A percentile compares a stretch with the other conserved stretches of the same genome.
Conservation (phyloP, 1,140 invertebrate genomes). For the Parapsyche elsis region DNA sequence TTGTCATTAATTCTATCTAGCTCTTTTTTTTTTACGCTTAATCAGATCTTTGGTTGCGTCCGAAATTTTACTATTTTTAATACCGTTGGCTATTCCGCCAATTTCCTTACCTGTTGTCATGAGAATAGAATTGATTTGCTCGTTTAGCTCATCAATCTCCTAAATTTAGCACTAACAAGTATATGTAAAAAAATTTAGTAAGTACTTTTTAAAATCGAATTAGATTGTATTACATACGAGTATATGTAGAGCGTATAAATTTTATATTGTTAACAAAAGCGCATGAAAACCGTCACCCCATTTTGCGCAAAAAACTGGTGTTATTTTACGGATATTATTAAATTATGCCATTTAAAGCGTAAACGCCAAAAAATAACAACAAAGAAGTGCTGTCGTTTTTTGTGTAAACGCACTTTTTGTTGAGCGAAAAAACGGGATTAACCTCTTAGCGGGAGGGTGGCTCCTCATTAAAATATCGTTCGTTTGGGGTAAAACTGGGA, state of each 20-base stretch:
- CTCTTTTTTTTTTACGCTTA: no score
- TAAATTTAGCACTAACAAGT: no score
- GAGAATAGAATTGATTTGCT: no score
- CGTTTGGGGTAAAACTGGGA: conserved; percentile 50
- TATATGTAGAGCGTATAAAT: not conserved
- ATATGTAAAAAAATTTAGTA: no score
- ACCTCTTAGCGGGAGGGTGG: conserved; percentile 7
- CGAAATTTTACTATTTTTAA: no score
- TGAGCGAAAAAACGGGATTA: conserved; percentile 25
- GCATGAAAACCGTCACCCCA: conserved; percentile 14
- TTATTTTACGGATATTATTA: conserved; percentile 9
- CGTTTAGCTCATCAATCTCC: no score
- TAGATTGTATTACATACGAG: no score
- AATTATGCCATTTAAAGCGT: not conserved
- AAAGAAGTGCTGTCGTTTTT: not conserved
- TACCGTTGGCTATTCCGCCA: no score
- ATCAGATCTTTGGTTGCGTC: no score
- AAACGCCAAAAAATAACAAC: conserved; percentile 23
- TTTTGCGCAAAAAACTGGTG: not conserved
- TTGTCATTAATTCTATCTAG: no score
- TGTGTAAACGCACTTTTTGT: not conserved
- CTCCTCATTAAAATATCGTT: conserved; percentile 54
- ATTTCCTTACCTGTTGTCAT: no score
- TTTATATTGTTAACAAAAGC: not conserved
- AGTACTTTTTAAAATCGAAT: no score